A percentile compares a stretch with the other conserved stretches of the same genome.
These are phyloP conservation scores for Helicoverpa zea DNA, from an alignment of 1,140 invertebrate genomes.

Conservation along the genomic window DNA sequence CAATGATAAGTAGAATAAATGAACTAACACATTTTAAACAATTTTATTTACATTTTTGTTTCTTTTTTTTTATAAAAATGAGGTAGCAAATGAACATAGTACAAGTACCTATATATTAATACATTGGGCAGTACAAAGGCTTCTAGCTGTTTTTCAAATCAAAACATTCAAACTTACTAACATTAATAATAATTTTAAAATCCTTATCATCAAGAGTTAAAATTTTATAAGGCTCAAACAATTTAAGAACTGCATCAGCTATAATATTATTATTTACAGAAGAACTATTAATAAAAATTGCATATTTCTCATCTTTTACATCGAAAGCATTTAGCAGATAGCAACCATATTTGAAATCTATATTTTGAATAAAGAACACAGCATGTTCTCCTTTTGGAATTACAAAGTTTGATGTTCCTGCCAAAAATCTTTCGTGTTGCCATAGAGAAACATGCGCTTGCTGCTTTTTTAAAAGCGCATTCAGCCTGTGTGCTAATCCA, in stretches of 20 bases:
- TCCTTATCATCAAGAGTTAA: slow-evolving; percentile 59
- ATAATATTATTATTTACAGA: slow-evolving; percentile 64
- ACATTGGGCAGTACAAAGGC: no score
- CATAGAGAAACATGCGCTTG: slow-evolving; percentile 72
- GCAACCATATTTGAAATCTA: slow-evolving; percentile 70
- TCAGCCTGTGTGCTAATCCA: slow-evolving; percentile 71
- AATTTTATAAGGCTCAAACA: slow-evolving; percentile 73
- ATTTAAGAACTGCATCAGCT: slow-evolving; percentile 67
- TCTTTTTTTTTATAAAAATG: no score
- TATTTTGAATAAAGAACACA: slow-evolving; percentile 66
- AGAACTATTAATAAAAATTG: slow-evolving; percentile 68
- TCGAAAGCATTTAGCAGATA: slow-evolving; percentile 67
- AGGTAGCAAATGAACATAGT: no score
- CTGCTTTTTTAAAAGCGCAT: slow-evolving; percentile 75
- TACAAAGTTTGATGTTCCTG: slow-evolving; percentile 75
- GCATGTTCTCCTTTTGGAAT: slow-evolving; percentile 70
- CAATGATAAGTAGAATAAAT: no score
- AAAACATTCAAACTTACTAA: slow-evolving; percentile 74
- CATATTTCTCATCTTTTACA: slow-evolving; percentile 60
- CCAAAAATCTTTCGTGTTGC: slow-evolving; percentile 79
- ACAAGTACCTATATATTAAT: background rate
- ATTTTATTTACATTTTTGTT: no score
- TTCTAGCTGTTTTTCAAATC: background rate
- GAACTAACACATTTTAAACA: no score
- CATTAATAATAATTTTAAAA: slow-evolving; percentile 72